These are phyloP conservation scores for Pipra filicauda DNA, from an alignment of 2,113 vertebrate species.

Conservation along the genomic window DNA sequence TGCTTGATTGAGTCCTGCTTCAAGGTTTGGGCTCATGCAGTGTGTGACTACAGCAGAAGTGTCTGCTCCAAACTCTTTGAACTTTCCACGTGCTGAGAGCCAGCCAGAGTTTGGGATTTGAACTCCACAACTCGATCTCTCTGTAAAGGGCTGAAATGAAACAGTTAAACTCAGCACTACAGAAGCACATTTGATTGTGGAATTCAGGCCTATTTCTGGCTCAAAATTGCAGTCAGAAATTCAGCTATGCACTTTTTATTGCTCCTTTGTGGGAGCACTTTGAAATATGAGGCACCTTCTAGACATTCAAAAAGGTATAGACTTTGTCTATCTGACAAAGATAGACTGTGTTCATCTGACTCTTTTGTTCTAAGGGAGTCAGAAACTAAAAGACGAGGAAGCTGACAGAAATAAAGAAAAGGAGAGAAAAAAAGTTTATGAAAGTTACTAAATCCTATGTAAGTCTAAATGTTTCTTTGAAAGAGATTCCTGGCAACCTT, in stretches of 20 bases:
- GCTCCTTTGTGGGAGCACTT: neutral
- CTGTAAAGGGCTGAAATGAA: neutral
- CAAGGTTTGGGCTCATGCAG: neutral
- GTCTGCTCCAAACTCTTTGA: neutral
- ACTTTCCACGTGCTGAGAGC: neutral
- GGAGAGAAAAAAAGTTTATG: neutral
- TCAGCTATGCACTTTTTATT: neutral
- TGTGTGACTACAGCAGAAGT: neutral
- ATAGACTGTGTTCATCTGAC: neutral
- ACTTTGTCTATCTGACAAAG: constrained; percentile 9
- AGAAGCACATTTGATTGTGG: neutral
- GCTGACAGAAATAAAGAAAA: neutral
- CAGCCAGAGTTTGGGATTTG: neutral
- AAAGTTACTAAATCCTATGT: neutral
- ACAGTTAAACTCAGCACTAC: neutral
- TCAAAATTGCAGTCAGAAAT: neutral
- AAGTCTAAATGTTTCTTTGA: neutral
- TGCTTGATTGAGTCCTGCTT: neutral
- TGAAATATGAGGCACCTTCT: neutral
- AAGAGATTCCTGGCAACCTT: neutral
- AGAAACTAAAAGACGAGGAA: constrained; percentile 3
- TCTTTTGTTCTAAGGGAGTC: neutral
- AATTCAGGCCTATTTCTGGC: neutral
- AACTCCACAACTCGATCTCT: neutral
- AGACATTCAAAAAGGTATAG: neutral